Evolutionary conservation across 2,888 invertebrate species (phyloP).

Genomic region (Erebia aethiops): DNA sequence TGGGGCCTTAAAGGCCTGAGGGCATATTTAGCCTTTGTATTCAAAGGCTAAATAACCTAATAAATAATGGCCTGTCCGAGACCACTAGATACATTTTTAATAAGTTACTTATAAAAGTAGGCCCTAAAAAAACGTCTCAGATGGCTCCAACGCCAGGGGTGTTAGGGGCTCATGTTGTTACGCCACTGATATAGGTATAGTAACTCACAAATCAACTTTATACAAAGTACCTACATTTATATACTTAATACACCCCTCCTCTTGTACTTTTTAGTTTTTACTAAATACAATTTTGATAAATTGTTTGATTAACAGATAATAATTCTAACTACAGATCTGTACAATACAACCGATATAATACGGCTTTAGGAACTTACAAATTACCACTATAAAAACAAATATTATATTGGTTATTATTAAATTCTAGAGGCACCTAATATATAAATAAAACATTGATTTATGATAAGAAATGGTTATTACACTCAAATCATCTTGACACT

Average conservation of each 20-base stretch:
- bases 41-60: no score
- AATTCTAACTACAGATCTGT: background rate
- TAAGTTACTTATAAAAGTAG: no score
- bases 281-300: constrained; percentile 1
- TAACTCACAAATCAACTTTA: background rate
- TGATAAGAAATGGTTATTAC: background rate
- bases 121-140: no score
- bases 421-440: background rate
- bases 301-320: background rate
- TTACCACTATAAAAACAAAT: constrained; percentile 12
- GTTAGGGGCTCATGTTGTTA: background rate
- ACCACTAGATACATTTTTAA: no score
- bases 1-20: background rate
- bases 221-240: background rate
- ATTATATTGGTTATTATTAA: background rate
- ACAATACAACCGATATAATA: constrained; percentile 12
- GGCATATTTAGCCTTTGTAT: no score
- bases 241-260: constrained; percentile 25
- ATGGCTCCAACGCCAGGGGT: background rate
- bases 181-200: background rate
- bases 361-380: constrained; percentile 28
- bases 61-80: no score
- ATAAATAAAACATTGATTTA: no score
- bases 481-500: background rate
- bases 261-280: constrained; percentile 12